These are phyloP conservation scores for Pristionchus exspectatus DNA, from an alignment of 2,888 invertebrate species.

Conservation along the genomic window DNA sequence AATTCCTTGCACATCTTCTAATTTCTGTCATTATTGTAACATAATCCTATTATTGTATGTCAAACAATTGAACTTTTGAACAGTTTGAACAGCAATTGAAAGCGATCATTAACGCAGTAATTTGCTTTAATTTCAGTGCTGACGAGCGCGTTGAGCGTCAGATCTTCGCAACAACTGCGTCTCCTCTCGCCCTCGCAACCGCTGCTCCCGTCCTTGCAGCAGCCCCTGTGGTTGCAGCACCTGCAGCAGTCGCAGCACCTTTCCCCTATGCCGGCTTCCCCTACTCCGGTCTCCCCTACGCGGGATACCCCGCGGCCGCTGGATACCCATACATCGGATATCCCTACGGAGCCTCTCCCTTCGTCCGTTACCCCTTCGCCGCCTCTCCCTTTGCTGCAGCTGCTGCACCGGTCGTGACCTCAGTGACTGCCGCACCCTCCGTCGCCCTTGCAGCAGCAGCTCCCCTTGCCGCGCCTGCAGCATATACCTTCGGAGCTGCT, in stretches of 20 bases:
- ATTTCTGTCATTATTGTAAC: too few relatives aligned
- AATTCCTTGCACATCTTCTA: too few relatives aligned
- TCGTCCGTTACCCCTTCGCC: constrained; percentile 12
- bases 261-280: constrained; percentile 25
- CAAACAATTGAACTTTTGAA: too few relatives aligned
- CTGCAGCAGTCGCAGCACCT: constrained; percentile 44
- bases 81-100: too few relatives aligned
- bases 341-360: constrained; percentile 13
- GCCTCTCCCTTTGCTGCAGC: constrained; percentile 45
- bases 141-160: constrained; percentile 41
- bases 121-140: background rate
- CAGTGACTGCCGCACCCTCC: constrained; percentile 12
- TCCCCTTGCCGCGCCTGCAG: constrained; percentile 37
- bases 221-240: constrained; percentile 39
- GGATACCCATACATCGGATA: background rate
- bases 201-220: constrained; percentile 6
- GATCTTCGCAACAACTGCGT: constrained; percentile 29
- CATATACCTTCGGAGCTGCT: background rate
- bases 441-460: constrained; percentile 11
- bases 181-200: constrained; percentile 1
- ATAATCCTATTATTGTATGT: too few relatives aligned
- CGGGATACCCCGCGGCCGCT: background rate
- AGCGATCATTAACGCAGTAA: too few relatives aligned
- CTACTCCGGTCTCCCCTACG: constrained; percentile 29
- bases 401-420: constrained; percentile 32